phyloP scores from a whole-genome alignment of 2,888 invertebrate genomes.

The Auanema freiburgensis region DNA sequence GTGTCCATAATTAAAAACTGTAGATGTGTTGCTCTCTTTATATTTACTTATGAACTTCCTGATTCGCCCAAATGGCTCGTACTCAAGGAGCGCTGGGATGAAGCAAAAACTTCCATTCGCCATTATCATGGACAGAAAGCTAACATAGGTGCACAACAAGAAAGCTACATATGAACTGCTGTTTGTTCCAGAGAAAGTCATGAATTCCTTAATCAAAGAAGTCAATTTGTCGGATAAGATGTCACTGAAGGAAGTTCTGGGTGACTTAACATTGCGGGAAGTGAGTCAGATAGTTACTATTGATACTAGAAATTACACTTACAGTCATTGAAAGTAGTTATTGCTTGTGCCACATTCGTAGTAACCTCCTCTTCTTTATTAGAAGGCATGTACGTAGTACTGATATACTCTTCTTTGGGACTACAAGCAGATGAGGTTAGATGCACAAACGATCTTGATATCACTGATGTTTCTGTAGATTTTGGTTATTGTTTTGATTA shows the following conservation, averaged over 20 bases:
- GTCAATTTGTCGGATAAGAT: slow-evolving; percentile 9
- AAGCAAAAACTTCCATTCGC: slow-evolving; percentile 22
- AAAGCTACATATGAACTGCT: no score
- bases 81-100: slow-evolving; percentile 23
- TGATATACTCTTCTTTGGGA: no score
- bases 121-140: slow-evolving; percentile 28
- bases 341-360: no score
- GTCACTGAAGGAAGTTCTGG: slow-evolving; percentile 20
- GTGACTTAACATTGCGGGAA: slow-evolving; percentile 26
- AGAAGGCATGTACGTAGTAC: no score
- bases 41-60: slow-evolving; percentile 20
- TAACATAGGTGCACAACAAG: background rate
- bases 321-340: no score
- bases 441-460: no score
- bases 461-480: no score
- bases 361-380: no score
- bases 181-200: no score
- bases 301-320: no score
- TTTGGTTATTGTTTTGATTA: slow-evolving; percentile 6
- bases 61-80: slow-evolving; percentile 44
- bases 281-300: background rate
- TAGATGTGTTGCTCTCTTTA: slow-evolving; percentile 23
- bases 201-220: no score
- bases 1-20: slow-evolving; percentile 13
- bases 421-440: no score